A percentile compares a stretch with the other conserved stretches of the same genome.
These are phyloP conservation scores for Battus philenor DNA, from an alignment of 1,140 invertebrate genomes.

Conservation along the genomic window DNA sequence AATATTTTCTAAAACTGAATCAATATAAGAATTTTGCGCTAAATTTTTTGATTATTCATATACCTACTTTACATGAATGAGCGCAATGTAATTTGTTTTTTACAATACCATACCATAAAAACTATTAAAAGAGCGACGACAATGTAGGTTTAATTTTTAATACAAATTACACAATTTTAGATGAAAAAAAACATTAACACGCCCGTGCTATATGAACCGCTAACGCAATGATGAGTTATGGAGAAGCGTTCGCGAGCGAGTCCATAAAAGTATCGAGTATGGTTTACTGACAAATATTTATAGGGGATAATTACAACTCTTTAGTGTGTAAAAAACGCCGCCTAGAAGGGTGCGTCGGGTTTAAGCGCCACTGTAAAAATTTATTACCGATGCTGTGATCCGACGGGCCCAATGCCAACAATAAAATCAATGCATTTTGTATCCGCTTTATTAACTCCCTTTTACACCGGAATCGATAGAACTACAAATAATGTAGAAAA, in stretches of 20 bases:
- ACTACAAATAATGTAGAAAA: too few relatives aligned
- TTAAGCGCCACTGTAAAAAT: constrained; percentile 39
- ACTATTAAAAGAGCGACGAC: too few relatives aligned
- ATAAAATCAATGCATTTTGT: constrained; percentile 21
- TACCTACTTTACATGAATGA: too few relatives aligned
- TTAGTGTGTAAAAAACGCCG: constrained; percentile 68
- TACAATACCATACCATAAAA: too few relatives aligned
- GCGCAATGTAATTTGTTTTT: too few relatives aligned
- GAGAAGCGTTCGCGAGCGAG: constrained; percentile 52
- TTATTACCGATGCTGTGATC: constrained; percentile 51
- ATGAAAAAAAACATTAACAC: constrained; percentile 34
- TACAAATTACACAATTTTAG: too few relatives aligned
- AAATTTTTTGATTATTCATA: too few relatives aligned
- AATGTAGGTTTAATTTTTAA: too few relatives aligned
- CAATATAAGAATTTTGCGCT: too few relatives aligned
- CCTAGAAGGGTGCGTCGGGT: constrained; percentile 52
- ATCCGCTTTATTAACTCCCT: neutral
- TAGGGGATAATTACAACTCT: constrained; percentile 75
- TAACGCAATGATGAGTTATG: constrained; percentile 62
- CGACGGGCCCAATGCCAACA: constrained; percentile 30
- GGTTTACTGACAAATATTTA: constrained; percentile 74
- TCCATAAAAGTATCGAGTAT: constrained; percentile 69
- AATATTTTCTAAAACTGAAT: too few relatives aligned
- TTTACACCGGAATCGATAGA: too few relatives aligned
- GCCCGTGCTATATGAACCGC: constrained; percentile 43